Base-by-base conservation (phyloP, 2,113 vertebrate species). In the Piaya cayana region DNA sequence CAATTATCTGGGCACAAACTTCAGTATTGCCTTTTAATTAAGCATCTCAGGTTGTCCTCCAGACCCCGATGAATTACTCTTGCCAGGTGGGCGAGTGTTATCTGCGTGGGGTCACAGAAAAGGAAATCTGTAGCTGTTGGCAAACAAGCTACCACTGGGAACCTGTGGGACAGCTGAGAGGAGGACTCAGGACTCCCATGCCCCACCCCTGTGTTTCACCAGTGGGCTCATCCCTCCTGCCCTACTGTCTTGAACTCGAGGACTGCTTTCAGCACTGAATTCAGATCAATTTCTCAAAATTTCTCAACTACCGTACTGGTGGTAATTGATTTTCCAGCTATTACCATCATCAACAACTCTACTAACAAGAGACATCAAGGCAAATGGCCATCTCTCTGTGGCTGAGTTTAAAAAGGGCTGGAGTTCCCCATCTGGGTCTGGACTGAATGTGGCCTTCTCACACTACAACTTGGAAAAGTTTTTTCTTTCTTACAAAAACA, bases 401-500 rank as follows among this genome's bases (percentile, higher is more conserved):
- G 65, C 36, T 75, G 39, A 82, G 23, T 67, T 83, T 74, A 93
- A 52, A n/a, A 67, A 12, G 53, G 42, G 30, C 65, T 86, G 75
- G 76, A 71, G 80, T 32, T 71, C 53, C 59, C 58, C 67, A 52
- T 29, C 22, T 3, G 9, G 45, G 22, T 88, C 65, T 79, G 43
- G 37, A 19, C 68, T 64, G 49, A 90, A n/a, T 0, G 1, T 3
- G 63, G 47, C 43, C 47, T 55, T 65, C 67, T 71, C 65, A 82
- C n/a, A 76, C 30, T 52, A 58, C 62, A 68, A 3, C 30, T 68
- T 52, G 3, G 5, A 78, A 82, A 56, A 80, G 17, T 8, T 76
- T 79, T 89, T 81, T 16, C 45, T 87, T 74, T 77, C 45, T 71
- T 90, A 47, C 75, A 86, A 86, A 93, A 90, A 27, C 59, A 80